A percentile compares a stretch with the other conserved stretches of the same genome.
Evolutionary conservation across 2,113 vertebrate species (phyloP).

Genomic region (Phalacrocorax carbo): DNA sequence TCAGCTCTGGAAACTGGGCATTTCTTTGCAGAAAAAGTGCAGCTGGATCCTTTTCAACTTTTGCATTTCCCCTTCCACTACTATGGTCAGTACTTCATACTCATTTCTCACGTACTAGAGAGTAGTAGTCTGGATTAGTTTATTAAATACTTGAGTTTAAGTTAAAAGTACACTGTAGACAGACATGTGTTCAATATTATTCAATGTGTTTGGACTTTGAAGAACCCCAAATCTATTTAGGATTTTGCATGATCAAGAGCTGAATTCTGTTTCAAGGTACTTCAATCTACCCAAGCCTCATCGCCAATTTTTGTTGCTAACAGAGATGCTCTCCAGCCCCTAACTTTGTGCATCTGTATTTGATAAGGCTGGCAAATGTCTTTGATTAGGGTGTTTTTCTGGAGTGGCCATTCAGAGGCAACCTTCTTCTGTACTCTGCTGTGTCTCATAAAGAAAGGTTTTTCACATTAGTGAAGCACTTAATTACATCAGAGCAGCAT

Average conservation of each 20-base stretch:
- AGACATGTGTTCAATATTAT: constrained; percentile 63
- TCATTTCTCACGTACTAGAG: neutral
- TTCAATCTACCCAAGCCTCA: constrained; percentile 12
- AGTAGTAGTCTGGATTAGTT: constrained; percentile 23
- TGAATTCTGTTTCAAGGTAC: constrained; percentile 66
- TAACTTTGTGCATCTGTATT: constrained; percentile 71
- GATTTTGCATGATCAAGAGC: constrained; percentile 49
- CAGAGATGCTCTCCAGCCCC: constrained; percentile 39
- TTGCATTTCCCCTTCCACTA: neutral
- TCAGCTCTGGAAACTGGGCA: neutral
- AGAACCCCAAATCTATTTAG: constrained; percentile 59
- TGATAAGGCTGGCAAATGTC: constrained; percentile 72
- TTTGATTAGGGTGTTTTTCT: constrained; percentile 71
- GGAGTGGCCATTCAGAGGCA: constrained; percentile 64
- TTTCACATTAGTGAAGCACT: constrained; percentile 63
- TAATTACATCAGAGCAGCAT: constrained; percentile 63
- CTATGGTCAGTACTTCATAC: neutral
- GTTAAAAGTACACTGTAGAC: constrained; percentile 27
- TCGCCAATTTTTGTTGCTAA: constrained; percentile 64
- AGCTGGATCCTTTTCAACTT: neutral
- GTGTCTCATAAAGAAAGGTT: constrained; percentile 68
- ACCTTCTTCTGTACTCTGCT: constrained; percentile 50
- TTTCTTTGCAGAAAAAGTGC: neutral
- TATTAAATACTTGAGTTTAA: constrained; percentile 33
- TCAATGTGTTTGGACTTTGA: constrained; percentile 42